phyloP scores from a whole-genome alignment of 2,888 invertebrate genomes.

The Philaethria dido region DNA sequence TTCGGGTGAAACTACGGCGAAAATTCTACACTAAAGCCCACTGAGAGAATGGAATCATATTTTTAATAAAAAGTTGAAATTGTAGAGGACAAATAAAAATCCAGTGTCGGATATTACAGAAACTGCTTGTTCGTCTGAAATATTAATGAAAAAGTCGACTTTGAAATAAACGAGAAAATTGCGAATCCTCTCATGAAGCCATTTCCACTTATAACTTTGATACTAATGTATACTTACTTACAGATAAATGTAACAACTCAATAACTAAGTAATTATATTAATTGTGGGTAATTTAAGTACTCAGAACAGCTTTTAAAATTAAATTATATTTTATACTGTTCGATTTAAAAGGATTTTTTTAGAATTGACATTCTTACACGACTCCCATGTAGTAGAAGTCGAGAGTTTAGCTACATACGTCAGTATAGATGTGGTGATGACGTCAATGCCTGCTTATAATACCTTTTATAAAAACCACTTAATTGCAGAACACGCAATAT shows the following conservation, averaged over 20 bases:
- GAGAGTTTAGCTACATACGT: neutral
- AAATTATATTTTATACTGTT: too few relatives aligned
- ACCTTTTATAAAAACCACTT: neutral
- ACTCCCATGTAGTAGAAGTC: too few relatives aligned
- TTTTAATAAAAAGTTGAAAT: constrained; percentile 36
- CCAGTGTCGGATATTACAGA: constrained; percentile 42
- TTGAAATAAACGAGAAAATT: constrained; percentile 37
- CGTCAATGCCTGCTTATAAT: neutral
- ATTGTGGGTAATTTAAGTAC: too few relatives aligned
- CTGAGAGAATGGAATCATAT: constrained; percentile 32
- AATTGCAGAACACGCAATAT: neutral
- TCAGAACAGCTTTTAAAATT: too few relatives aligned
- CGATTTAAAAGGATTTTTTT: too few relatives aligned
- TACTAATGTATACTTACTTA: neutral
- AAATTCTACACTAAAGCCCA: constrained; percentile 23
- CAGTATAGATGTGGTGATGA: neutral
- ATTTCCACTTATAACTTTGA: constrained; percentile 28
- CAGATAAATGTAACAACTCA: too few relatives aligned
- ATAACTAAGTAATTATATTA: too few relatives aligned
- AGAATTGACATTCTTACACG: too few relatives aligned
- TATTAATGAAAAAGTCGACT: constrained; percentile 56
- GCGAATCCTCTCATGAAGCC: constrained; percentile 22
- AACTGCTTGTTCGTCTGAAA: constrained; percentile 56
- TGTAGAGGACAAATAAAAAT: constrained; percentile 39
- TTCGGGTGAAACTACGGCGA: constrained; percentile 19